Conservation (phyloP, 2,113 vertebrate species). For the Poeciliopsis turrubarensis region DNA sequence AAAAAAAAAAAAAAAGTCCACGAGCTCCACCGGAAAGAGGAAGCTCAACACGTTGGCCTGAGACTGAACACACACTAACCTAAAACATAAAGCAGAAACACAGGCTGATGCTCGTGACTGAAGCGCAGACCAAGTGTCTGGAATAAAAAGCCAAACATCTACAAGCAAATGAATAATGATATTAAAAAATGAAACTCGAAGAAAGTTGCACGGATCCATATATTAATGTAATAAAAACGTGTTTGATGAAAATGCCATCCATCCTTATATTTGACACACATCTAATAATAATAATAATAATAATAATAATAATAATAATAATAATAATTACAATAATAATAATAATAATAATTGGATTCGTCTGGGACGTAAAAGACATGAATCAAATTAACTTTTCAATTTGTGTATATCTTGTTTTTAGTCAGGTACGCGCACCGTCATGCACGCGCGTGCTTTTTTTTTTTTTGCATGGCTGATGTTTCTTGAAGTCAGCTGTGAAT, state of each 20-base stretch:
- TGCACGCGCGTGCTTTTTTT: neutral
- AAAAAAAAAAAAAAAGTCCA: neutral
- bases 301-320: neutral
- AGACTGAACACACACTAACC: constrained; percentile 27
- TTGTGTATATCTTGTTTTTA: neutral
- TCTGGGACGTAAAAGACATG: neutral
- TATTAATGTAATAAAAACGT: neutral
- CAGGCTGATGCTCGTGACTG: neutral
- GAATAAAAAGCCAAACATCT: neutral
- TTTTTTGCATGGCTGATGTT: constrained; percentile 28
- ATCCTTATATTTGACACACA: neutral
- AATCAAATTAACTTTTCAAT: neutral
- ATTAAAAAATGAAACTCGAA: neutral
- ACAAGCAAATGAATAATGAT: no score
- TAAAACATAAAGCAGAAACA: neutral
- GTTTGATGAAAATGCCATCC: no score
- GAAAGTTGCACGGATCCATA: neutral
- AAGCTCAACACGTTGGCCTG: constrained; percentile 54
- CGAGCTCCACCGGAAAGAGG: neutral
- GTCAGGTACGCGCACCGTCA: neutral
- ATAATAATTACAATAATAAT: neutral
- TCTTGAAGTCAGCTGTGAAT: constrained; percentile 62
- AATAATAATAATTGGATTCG: neutral
- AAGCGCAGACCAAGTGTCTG: no score
- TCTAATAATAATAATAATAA: neutral